Evolutionary conservation across 2,888 invertebrate genomes (phyloP), one percentile per base, ranked within the genome.

Genomic region (Mechanitis messenoides): DNA sequence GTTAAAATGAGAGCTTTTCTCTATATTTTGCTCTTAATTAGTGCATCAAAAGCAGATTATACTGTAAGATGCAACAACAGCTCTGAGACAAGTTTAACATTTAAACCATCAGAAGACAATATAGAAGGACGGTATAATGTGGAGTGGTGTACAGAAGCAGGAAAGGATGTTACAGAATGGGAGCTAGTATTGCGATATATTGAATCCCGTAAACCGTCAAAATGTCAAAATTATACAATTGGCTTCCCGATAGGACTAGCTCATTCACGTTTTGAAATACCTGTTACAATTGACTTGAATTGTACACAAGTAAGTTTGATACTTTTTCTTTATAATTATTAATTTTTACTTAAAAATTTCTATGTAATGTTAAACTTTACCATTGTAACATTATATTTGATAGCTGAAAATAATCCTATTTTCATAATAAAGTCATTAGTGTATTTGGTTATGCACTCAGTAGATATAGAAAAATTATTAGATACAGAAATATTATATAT

Each of bases 241-340:
- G 3, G 38, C 20, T 20, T 20, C 47, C 31, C 64, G 60, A 28
- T 11, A 38, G 42, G 28, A 56, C 68, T 62, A 50, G 75, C 67
- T 42, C 68, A 65, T 53, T 77, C 67, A 4, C 59, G 12, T 12
- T 69, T 65, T 28, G 59, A 12, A 1, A 65, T 64, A 42, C 7
- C 60, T 3, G 54, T 68, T 9, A 55, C 56, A 33, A 42, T 64
- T 9, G n/a, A 70, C 6, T 58, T 67, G 3, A 77, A 76, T 66
- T 83, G 83, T 67, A 70, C 71, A 50, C 64, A 77, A 70, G 83
- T 83, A 68, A 77, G 83, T 79, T 65, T 66, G 33, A 9, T n/a
- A 20, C 28, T 53, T 53, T 56, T 28, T 33, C 38, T 45, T 42
- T 3, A 42, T 42, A 35, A 35, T 35, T 35, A 35, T 35, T 35